Evolutionary conservation across 1,140 invertebrate species (phyloP).

Genomic region (Brachionus sp.): DNA sequence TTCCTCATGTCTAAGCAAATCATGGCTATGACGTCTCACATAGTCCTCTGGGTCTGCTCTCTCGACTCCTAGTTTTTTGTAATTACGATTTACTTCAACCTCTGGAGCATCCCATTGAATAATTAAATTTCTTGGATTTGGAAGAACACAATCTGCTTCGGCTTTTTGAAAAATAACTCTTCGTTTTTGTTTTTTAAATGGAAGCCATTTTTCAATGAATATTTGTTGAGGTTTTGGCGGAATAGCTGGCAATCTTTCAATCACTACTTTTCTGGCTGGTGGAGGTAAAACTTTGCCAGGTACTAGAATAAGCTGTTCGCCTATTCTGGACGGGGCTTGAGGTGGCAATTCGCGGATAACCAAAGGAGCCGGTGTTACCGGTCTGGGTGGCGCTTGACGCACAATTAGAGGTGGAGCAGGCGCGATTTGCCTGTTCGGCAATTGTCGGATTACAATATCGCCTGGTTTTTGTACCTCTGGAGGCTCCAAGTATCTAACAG

Average conservation of each 20-base stretch:
- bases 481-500: conserved; percentile 31
- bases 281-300: not conserved
- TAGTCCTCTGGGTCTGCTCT: conserved; percentile 32
- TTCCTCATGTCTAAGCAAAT: not conserved
- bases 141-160: not conserved
- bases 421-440: not conserved
- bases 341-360: conserved; percentile 46
- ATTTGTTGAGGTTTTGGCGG: conserved; percentile 41
- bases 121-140: conserved; percentile 30
- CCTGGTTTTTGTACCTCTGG: conserved; percentile 26
- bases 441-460: not conserved
- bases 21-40: not conserved
- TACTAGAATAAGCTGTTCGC: not conserved
- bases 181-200: conserved; percentile 38
- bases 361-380: not conserved
- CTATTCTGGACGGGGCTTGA: not conserved
- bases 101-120: conserved; percentile 43
- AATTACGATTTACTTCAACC: not conserved
- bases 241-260: conserved; percentile 35
- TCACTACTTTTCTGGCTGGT: conserved; percentile 39
- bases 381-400: not conserved
- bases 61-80: not conserved
- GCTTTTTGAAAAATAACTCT: conserved; percentile 38
- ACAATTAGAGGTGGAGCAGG: conserved; percentile 38
- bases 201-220: conserved; percentile 44